Conservation (phyloP, 2,113 vertebrate genomes). For the Lathamus discolor region DNA sequence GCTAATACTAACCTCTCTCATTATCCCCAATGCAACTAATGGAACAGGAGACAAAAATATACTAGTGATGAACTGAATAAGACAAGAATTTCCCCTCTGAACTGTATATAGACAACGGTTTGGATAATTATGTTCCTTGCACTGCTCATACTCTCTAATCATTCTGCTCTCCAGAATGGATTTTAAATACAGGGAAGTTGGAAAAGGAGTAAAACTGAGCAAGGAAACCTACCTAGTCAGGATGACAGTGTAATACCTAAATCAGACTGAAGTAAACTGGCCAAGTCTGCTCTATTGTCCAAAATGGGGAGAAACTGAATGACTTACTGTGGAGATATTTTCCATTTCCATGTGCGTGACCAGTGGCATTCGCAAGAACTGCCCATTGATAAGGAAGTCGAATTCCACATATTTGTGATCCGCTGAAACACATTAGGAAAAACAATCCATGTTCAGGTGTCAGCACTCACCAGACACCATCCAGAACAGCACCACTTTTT, state of each 20-base stretch:
- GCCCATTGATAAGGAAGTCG: slow-evolving; percentile 93
- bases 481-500: neutral
- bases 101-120: neutral
- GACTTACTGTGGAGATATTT: slow-evolving; percentile 89
- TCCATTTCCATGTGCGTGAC: slow-evolving; percentile 88
- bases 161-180: neutral
- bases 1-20: neutral
- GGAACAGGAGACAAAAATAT: neutral
- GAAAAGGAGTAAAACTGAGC: neutral
- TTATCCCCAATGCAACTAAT: neutral
- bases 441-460: neutral
- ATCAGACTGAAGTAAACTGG: neutral
- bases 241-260: neutral
- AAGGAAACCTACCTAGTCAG: neutral
- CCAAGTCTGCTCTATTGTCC: neutral
- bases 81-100: neutral
- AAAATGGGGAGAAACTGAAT: neutral
- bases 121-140: neutral
- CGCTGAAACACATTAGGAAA: slow-evolving; percentile 70
- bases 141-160: neutral
- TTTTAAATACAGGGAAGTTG: neutral
- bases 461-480: neutral
- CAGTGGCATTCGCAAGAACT: slow-evolving; percentile 88
- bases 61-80: neutral
- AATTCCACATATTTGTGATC: slow-evolving; percentile 93